Evolutionary conservation across 1,140 invertebrate species (phyloP).

Genomic region (Stratiolaelaps scimitus): DNA sequence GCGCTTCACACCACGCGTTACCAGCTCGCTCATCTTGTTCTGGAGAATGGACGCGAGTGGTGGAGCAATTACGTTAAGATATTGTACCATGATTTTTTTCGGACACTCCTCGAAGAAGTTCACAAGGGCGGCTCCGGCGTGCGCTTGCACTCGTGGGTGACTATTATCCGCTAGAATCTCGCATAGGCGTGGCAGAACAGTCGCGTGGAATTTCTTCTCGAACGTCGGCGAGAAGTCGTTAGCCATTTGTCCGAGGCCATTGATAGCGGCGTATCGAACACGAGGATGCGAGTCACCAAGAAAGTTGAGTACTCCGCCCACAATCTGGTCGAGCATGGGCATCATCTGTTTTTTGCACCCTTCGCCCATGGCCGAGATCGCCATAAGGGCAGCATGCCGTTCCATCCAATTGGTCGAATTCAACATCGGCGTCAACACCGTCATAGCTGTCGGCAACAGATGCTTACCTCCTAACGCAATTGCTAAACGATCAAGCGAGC

Average conservation of each 20-base stretch:
- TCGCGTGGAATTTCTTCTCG: constrained; percentile 93
- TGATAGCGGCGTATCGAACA: constrained; percentile 92
- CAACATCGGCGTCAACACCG: constrained; percentile 68
- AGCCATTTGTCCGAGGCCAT: constrained; percentile 98
- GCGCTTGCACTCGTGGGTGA: constrained; percentile 79
- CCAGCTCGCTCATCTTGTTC: constrained; percentile 82
- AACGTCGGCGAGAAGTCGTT: constrained; percentile 93
- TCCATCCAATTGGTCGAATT: constrained; percentile 47
- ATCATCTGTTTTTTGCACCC: constrained; percentile 98
- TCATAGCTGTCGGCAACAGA: constrained; percentile 72
- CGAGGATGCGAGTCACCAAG: constrained; percentile 78
- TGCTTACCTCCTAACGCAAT: constrained; percentile 91
- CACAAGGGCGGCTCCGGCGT: constrained; percentile 74
- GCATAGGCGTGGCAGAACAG: constrained; percentile 76
- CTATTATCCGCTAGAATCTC: constrained; percentile 76
- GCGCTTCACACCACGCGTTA: constrained; percentile 83
- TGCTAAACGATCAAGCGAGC: constrained; percentile 84
- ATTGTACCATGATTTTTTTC: constrained; percentile 76
- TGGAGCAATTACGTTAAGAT: constrained; percentile 75
- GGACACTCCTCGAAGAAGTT: constrained; percentile 99
- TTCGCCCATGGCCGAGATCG: constrained; percentile 92
- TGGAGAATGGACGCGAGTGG: constrained; percentile 82
- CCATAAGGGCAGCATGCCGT: constrained; percentile 92
- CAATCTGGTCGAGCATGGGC: constrained; percentile 70
- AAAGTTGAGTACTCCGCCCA: constrained; percentile 74